phyloP scores from a whole-genome alignment of 1,140 invertebrate genomes.

The Tribolium madens region DNA sequence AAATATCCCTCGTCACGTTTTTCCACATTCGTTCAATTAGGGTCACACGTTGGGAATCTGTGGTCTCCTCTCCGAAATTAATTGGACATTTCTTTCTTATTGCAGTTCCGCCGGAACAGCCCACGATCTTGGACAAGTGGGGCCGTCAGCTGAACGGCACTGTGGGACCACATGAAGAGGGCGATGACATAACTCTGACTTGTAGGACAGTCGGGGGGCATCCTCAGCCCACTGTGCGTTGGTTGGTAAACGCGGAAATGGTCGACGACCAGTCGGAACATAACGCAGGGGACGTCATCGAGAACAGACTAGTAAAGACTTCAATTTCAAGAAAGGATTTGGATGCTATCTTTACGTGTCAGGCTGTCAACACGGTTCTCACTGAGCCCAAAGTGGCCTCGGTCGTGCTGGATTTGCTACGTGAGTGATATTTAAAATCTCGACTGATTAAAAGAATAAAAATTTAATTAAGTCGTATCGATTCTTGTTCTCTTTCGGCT shows the following conservation, averaged over 20 bases:
- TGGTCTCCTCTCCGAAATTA: slow-evolving; percentile 42
- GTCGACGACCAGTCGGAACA: slow-evolving; percentile 86
- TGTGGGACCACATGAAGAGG: slow-evolving; percentile 84
- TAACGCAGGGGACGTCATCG: slow-evolving; percentile 85
- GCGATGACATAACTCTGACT: slow-evolving; percentile 72
- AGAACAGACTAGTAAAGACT: slow-evolving; percentile 83
- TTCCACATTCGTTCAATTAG: slow-evolving; percentile 34
- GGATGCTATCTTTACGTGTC: slow-evolving; percentile 85
- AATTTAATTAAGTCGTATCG: slow-evolving; percentile 30
- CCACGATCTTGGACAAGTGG: slow-evolving; percentile 84
- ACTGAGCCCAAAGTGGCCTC: slow-evolving; percentile 81
- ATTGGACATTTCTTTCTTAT: slow-evolving; percentile 50
- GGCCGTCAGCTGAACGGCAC: slow-evolving; percentile 78
- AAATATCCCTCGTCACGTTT: slow-evolving; percentile 6
- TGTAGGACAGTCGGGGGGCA: slow-evolving; percentile 77
- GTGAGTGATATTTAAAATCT: slow-evolving; percentile 73
- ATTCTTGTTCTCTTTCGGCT: not conserved
- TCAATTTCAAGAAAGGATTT: slow-evolving; percentile 82
- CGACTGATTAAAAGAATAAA: slow-evolving; percentile 16
- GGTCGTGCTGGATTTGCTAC: slow-evolving; percentile 82
- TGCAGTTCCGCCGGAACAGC: slow-evolving; percentile 87
- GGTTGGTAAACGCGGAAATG: slow-evolving; percentile 80
- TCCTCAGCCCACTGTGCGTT: slow-evolving; percentile 75
- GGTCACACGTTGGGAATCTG: slow-evolving; percentile 12
- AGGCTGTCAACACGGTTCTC: slow-evolving; percentile 84